These are phyloP conservation scores for Coendou prehensilis DNA, from an alignment of 2,797 vertebrate genomes.

Conservation along the genomic window DNA sequence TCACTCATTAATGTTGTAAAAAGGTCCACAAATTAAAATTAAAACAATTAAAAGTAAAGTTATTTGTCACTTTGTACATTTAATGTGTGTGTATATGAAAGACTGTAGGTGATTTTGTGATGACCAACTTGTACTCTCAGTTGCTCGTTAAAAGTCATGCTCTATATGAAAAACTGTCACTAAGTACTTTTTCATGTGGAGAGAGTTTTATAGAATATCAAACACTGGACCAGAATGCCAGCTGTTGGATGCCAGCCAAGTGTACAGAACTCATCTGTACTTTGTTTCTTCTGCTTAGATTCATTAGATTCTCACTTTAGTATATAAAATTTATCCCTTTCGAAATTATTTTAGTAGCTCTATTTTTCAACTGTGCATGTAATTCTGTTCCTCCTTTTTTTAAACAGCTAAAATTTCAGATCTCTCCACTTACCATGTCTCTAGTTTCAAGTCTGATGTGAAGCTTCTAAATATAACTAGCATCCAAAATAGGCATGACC, in stretches of 20 bases:
- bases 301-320: constrained; percentile 77
- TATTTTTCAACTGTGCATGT: constrained; percentile 11
- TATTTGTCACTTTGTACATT: background rate
- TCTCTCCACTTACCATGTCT: background rate
- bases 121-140: constrained; percentile 65
- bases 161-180: constrained; percentile 68
- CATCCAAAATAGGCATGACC: background rate
- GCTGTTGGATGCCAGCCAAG: constrained; percentile 81
- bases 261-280: constrained; percentile 82
- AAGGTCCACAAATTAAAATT: background rate
- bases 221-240: constrained; percentile 79
- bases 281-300: constrained; percentile 81
- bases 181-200: constrained; percentile 81
- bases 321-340: background rate
- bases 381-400: background rate
- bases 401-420: background rate
- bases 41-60: constrained; percentile 44
- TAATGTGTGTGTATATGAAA: background rate
- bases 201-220: constrained; percentile 81
- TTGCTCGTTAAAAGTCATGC: constrained; percentile 71
- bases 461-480: constrained; percentile 54
- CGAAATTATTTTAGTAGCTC: constrained; percentile 1
- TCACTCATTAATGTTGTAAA: background rate
- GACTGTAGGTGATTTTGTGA: background rate
- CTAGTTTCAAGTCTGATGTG: background rate